These are phyloP conservation scores for Telenomus remus DNA, from an alignment of 1,140 invertebrate genomes.

Conservation along the genomic window DNA sequence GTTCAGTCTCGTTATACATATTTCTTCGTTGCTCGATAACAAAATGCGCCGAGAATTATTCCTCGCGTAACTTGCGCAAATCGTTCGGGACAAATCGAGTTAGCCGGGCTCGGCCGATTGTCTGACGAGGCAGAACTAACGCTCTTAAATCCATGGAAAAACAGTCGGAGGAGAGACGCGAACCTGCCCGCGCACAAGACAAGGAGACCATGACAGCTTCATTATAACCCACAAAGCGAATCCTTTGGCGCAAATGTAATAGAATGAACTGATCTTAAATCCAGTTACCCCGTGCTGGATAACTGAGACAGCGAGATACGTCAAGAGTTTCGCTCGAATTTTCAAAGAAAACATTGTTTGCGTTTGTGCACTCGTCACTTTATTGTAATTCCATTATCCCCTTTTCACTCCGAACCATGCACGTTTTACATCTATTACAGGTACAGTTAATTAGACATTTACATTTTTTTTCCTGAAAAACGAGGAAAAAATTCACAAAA, in stretches of 20 bases:
- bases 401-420: no score
- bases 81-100: conserved; percentile 62
- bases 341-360: conserved; percentile 51
- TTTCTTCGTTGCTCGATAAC: conserved; percentile 50
- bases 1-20: conserved; percentile 32
- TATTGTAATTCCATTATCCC: no score
- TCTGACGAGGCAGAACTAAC: conserved; percentile 55
- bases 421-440: no score
- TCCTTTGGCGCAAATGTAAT: conserved; percentile 52
- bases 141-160: conserved; percentile 34
- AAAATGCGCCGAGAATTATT: conserved; percentile 58
- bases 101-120: conserved; percentile 51
- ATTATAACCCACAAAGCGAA: conserved; percentile 61
- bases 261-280: conserved; percentile 55
- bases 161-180: conserved; percentile 10
- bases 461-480: no score
- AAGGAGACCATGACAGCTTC: conserved; percentile 50
- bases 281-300: conserved; percentile 42
- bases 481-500: no score
- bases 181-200: conserved; percentile 1
- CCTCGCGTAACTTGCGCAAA: conserved; percentile 55
- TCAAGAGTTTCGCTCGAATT: conserved; percentile 26
- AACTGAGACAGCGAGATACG: conserved; percentile 4
- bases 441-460: no score
- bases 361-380: no score